These are phyloP conservation scores for Geococcyx californianus DNA, from an alignment of 2,113 vertebrate genomes.

Conservation along the genomic window DNA sequence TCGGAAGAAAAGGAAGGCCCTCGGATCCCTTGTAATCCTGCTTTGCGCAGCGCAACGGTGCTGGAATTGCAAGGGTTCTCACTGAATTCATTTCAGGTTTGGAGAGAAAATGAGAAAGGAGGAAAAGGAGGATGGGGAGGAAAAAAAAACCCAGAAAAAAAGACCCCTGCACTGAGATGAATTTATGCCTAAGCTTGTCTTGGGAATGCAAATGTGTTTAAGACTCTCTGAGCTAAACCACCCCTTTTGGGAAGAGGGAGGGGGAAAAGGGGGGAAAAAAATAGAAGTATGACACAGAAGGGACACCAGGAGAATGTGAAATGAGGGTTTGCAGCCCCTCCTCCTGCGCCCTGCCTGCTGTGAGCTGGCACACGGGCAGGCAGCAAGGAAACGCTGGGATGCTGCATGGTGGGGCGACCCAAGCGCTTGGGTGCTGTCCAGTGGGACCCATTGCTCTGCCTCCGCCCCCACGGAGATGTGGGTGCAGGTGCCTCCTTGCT, in stretches of 20 bases:
- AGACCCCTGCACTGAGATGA: conserved; percentile 41
- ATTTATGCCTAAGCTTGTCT: conserved; percentile 69
- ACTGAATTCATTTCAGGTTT: conserved; percentile 45
- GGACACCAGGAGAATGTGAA: conserved; percentile 37
- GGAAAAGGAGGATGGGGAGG: not conserved
- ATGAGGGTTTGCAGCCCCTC: conserved; percentile 37
- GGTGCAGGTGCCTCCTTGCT: not conserved
- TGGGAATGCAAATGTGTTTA: conserved; percentile 68
- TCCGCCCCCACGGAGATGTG: fast-evolving
- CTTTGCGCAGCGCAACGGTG: not conserved
- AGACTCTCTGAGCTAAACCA: conserved; percentile 54
- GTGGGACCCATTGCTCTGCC: not conserved
- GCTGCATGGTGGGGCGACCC: not conserved
- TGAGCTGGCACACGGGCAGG: not conserved
- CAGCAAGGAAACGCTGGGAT: fast-evolving
- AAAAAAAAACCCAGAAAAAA: not conserved
- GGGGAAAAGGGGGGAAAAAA: not conserved
- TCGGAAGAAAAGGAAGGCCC: not conserved
- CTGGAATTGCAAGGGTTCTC: conserved; percentile 1
- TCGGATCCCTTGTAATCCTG: not conserved
- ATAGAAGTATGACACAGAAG: conserved; percentile 21
- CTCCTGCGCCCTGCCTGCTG: conserved; percentile 9
- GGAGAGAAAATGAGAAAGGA: not conserved
- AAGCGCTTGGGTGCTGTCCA: fast-evolving
- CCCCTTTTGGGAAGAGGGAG: conserved; percentile 38